Evolutionary conservation across 2,797 vertebrate genomes (phyloP).

Genomic region (Helostoma temminkii): DNA sequence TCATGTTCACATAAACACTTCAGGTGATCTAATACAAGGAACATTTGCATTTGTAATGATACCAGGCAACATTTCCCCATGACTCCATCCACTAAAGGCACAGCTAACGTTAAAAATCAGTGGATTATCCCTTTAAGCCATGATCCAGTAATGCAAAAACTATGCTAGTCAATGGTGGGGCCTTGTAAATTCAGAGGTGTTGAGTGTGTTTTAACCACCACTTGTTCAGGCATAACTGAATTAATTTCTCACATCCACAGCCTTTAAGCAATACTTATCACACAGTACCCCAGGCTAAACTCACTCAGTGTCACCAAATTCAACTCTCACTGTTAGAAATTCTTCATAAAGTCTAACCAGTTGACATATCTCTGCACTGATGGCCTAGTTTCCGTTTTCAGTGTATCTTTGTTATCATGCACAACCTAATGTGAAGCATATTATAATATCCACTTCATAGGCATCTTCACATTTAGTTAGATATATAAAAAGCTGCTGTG

Average conservation of each 20-base stretch:
- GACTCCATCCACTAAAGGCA: not conserved
- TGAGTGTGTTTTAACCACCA: constrained; percentile 45
- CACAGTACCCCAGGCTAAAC: constrained; percentile 26
- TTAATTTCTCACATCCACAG: constrained; percentile 54
- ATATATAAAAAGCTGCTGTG: not conserved
- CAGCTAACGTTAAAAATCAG: constrained; percentile 18
- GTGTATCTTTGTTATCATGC: constrained; percentile 36
- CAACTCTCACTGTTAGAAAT: constrained; percentile 26
- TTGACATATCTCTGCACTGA: constrained; percentile 29
- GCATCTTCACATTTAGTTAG: not conserved
- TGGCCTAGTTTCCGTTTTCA: constrained; percentile 25
- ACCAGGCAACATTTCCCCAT: not conserved
- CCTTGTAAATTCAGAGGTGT: constrained; percentile 52
- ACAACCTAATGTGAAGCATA: constrained; percentile 27
- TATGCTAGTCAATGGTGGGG: constrained; percentile 63
- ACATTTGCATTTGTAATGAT: not conserved
- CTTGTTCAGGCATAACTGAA: constrained; percentile 61
- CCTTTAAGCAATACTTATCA: constrained; percentile 71
- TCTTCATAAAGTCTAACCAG: constrained; percentile 21
- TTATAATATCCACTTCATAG: constrained; percentile 10
- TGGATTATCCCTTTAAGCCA: constrained; percentile 64
- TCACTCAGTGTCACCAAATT: constrained; percentile 34
- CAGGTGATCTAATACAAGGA: not conserved
- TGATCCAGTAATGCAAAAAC: constrained; percentile 80
- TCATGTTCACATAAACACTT: not conserved